Conservation (phyloP, 2,888 invertebrate genomes). For the Cepaea hortensis region DNA sequence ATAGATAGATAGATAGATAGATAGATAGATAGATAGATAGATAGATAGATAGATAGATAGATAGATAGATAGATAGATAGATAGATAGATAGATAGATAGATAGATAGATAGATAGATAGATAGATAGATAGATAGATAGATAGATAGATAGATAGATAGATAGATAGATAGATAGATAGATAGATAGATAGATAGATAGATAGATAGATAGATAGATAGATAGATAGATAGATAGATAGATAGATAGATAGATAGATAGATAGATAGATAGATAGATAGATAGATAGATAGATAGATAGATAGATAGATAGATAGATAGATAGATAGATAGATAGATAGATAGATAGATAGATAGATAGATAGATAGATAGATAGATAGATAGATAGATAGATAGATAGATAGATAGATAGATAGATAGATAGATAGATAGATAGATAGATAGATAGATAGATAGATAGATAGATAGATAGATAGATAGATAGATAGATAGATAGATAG, state of each 20-base stretch:
- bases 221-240: neutral
- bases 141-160: too few species aligned
- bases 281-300: neutral
- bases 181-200: neutral
- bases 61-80: neutral
- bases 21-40: too few species aligned
- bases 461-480: too few species aligned
- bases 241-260: neutral
- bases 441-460: too few species aligned
- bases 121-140: neutral
- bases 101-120: neutral
- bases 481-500: too few species aligned
- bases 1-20: neutral
- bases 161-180: neutral
- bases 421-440: too few species aligned
- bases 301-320: neutral
- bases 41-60: neutral
- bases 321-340: too few species aligned
- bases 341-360: neutral
- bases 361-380: neutral
- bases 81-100: too few species aligned
- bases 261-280: too few species aligned
- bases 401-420: too few species aligned
- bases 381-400: too few species aligned
- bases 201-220: too few species aligned